These are phyloP conservation scores for Bettongia penicillata DNA, from an alignment of 2,113 vertebrate species.

Conservation along the genomic window DNA sequence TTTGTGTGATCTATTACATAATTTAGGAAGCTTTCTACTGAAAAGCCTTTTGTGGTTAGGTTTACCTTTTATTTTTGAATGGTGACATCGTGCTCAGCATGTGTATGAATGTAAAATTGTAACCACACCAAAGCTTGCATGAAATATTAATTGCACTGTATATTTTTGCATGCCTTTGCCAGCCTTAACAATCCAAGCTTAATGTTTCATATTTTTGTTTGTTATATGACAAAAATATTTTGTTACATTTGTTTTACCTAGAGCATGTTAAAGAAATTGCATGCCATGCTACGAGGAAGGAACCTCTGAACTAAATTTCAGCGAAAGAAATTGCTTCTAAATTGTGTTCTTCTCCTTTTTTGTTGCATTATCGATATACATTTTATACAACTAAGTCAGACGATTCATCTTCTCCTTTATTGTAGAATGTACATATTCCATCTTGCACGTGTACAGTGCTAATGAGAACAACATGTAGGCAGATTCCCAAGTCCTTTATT, in stretches of 20 bases:
- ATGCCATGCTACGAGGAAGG: constrained; percentile 74
- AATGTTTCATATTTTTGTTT: constrained; percentile 72
- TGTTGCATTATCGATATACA: background rate
- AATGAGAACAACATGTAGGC: constrained; percentile 47
- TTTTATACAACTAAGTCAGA: background rate
- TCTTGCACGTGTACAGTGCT: constrained; percentile 42
- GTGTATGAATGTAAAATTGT: constrained; percentile 80
- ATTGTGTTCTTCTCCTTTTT: background rate
- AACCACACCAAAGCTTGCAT: constrained; percentile 84
- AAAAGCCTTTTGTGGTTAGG: constrained; percentile 51
- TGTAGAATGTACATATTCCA: constrained; percentile 20
- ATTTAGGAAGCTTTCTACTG: constrained; percentile 59
- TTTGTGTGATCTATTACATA: constrained; percentile 54
- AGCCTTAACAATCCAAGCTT: constrained; percentile 71
- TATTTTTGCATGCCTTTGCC: constrained; percentile 83
- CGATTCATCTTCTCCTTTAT: background rate
- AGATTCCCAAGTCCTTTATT: constrained; percentile 27
- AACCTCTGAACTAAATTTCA: constrained; percentile 18
- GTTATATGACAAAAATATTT: constrained; percentile 56
- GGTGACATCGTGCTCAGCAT: constrained; percentile 67
- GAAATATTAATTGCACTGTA: constrained; percentile 82
- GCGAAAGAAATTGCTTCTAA: constrained; percentile 1
- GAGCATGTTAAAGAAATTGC: constrained; percentile 81
- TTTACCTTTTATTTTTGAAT: constrained; percentile 37
- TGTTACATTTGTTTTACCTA: constrained; percentile 58